phyloP scores from a whole-genome alignment of 2,113 vertebrate species.

The Numenius arquata region DNA sequence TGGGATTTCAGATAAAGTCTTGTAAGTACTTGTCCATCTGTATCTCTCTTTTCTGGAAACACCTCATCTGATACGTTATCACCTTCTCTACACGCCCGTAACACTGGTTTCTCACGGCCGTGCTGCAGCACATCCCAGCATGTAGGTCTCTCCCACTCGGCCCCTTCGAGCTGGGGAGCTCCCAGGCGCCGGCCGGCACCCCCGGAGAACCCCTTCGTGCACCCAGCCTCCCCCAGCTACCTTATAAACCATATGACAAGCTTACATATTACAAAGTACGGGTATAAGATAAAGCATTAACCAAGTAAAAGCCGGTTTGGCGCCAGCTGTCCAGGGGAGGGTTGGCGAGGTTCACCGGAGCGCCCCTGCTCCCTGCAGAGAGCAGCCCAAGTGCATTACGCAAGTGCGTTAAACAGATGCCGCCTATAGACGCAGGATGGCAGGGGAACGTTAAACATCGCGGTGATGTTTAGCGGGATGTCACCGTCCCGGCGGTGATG shows the following conservation, averaged over 20 bases:
- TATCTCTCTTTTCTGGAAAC: not conserved
- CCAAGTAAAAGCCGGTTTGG: not conserved
- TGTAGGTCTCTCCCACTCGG: not conserved
- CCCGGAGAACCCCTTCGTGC: too few species aligned
- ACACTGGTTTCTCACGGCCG: not conserved
- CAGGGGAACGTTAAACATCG: not conserved
- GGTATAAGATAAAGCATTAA: not conserved
- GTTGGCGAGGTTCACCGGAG: too few species aligned
- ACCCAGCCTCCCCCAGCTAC: not conserved
- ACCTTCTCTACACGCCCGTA: rapidly evolving
- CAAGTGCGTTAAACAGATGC: not conserved
- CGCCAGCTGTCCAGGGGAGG: not conserved
- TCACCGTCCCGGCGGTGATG: not conserved
- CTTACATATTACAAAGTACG: rapidly evolving
- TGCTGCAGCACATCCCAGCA: rapidly evolving
- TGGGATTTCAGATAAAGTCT: not conserved
- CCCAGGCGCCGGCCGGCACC: not conserved
- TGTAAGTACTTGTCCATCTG: not conserved
- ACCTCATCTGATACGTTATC: not conserved
- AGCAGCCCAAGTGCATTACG: not conserved
- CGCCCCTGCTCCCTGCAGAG: not conserved
- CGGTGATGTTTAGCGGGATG: not conserved
- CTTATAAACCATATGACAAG: rapidly evolving
- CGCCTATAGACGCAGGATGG: not conserved
- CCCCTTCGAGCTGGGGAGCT: not conserved